Evolutionary conservation across 2,888 invertebrate genomes (phyloP), one percentile per base, ranked within the genome.

Genomic region (Oeneis ivallda): DNA sequence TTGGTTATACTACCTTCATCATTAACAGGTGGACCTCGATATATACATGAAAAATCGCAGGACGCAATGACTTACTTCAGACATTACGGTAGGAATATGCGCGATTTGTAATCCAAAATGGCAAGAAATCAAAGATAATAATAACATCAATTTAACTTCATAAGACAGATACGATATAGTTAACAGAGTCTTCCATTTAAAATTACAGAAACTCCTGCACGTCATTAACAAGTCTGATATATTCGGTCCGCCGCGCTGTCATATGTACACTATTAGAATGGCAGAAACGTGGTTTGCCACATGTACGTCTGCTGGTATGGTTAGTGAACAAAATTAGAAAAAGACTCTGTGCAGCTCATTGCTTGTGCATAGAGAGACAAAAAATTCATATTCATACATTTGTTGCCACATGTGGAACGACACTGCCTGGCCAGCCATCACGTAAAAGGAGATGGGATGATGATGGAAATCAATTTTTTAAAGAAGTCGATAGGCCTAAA

Each of bases 251-350:
- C 57, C 58, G 53, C 66, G 59, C 49, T 70, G 66, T 64, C 64
- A 65, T 63, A 69, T 71, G 70, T 70, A 70, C 54, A 67, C 69
- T n/a, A 15, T 64, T 72, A 58, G 72, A 74, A 56, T 72, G 71
- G 70, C 72, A 74, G 64, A 74, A 73, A 69, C 68, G 72, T 64
- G 70, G 71, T 8, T 67, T 72, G 60, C 71, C 71, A 57, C 72
- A 71, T 67, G 66, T 66, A 63, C 70, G 72, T 34, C 54, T 73
- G 56, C 49, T 71, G 68, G 56, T 73, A 63, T 73, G 72, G 71
- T 70, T 71, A 69, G 66, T 63, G 62, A 64, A 71, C 63, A 73
- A 74, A 70, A 70, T 73, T 65, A 57, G 65, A 67, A n/a, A n/a
- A n/a, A n/a, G n/a, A n/a, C n/a, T n/a, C n/a, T n/a, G n/a, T n/a